Evolutionary conservation across 2,113 vertebrate species (phyloP).

Genomic region (Condylura cristata): DNA sequence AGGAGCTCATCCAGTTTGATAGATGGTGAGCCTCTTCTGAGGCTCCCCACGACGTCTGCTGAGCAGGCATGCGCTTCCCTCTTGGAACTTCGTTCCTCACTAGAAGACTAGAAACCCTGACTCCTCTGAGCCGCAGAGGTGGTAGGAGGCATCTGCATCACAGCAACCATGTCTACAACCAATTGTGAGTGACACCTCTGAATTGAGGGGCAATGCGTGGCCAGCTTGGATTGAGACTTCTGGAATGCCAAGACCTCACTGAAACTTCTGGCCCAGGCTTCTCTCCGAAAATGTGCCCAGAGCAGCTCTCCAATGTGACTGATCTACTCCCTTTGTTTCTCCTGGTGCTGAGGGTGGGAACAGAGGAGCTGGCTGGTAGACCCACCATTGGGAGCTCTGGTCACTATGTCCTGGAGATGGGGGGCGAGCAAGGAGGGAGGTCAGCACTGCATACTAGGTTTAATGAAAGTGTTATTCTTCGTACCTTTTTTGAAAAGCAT

Average conservation of each 20-base stretch:
- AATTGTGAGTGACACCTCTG: not conserved
- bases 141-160: not conserved
- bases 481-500: not conserved
- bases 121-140: not conserved
- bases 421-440: no score
- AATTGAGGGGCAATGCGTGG: not conserved
- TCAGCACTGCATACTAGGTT: not conserved
- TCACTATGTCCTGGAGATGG: not conserved
- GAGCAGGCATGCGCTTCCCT: not conserved
- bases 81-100: not conserved
- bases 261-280: not conserved
- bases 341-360: no score
- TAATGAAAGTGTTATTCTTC: not conserved
- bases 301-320: not conserved
- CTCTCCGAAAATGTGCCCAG: not conserved
- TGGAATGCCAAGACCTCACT: not conserved
- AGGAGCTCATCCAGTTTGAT: not conserved
- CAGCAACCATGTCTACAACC: not conserved
- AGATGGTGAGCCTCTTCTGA: accelerated
- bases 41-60: no score
- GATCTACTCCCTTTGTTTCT: no score
- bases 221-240: not conserved
- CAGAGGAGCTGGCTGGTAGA: accelerated
- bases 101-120: not conserved
- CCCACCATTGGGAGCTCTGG: accelerated